phyloP scores from a whole-genome alignment of 2,113 vertebrate genomes.

The Rousettus leschenaultii region DNA sequence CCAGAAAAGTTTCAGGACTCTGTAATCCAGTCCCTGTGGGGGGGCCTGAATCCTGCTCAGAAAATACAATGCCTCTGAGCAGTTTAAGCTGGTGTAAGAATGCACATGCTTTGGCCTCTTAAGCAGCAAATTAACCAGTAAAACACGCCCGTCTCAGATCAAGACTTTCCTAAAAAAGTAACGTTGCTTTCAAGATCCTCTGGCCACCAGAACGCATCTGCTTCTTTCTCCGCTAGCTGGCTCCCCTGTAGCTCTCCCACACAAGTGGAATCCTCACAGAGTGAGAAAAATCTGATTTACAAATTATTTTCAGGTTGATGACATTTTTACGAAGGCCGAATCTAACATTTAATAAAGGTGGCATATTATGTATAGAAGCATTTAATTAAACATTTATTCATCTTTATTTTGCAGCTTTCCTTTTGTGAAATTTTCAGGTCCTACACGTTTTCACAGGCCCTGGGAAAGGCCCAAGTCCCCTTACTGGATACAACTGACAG shows the following conservation, averaged over 20 bases:
- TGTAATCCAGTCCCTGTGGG: not conserved
- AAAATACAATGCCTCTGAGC: accelerated
- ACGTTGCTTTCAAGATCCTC: not conserved
- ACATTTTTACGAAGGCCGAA: not conserved
- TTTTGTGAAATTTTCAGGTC: not conserved
- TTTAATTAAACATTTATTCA: not conserved
- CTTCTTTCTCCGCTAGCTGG: not conserved
- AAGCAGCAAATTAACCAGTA: not conserved
- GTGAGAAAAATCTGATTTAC: not conserved
- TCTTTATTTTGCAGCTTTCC: not conserved
- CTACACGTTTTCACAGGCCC: not conserved
- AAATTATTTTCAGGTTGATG: not conserved
- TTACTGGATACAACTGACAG: not conserved
- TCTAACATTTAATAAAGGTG: not conserved
- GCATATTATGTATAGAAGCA: accelerated
- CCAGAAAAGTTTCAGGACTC: not conserved
- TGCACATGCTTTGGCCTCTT: not conserved
- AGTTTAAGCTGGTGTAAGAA: accelerated
- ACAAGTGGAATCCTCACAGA: not conserved
- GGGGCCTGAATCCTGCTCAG: not conserved
- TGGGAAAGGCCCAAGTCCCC: not conserved
- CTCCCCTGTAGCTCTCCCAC: not conserved
- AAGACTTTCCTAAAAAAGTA: not conserved
- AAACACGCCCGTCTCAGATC: not conserved
- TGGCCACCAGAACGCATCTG: not conserved